These are phyloP conservation scores for Scolanthus callimorphus DNA, from an alignment of 92 coral and sea anemone genomes.

Conservation along the genomic window DNA sequence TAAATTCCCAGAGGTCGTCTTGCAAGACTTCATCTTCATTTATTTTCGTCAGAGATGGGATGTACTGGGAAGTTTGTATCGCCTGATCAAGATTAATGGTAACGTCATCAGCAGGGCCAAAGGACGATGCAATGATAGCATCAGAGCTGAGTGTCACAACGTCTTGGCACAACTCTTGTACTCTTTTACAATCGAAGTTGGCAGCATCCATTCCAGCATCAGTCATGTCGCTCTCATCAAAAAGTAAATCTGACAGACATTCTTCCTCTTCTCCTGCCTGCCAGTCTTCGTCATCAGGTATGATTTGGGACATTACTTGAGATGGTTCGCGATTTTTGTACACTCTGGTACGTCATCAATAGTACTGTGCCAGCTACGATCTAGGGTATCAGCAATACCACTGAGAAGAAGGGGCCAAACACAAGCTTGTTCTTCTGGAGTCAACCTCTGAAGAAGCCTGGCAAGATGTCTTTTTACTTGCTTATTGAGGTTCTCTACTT, in stretches of 20 bases:
- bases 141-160: background rate
- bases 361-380: slow-evolving; percentile 28
- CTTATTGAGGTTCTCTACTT: slow-evolving; percentile 42
- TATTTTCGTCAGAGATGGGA: background rate
- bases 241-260: background rate
- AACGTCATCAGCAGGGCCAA: background rate
- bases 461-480: slow-evolving; percentile 21
- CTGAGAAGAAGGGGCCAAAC: slow-evolving; percentile 29
- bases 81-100: background rate
- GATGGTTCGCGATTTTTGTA: slow-evolving; percentile 20
- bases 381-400: slow-evolving; percentile 10
- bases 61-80: background rate
- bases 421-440: slow-evolving; percentile 23
- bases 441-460: slow-evolving; percentile 5
- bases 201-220: background rate
- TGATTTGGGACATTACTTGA: slow-evolving; percentile 8
- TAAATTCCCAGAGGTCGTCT: no score
- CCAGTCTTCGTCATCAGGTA: slow-evolving; percentile 19
- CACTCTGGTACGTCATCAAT: slow-evolving; percentile 36
- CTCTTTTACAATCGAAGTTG: background rate
- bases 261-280: background rate
- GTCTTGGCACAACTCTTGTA: background rate
- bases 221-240: background rate
- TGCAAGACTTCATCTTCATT: no score
- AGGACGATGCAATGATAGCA: background rate